Conservation (phyloP, 2,888 invertebrate genomes). For the Autographa pulchrina region DNA sequence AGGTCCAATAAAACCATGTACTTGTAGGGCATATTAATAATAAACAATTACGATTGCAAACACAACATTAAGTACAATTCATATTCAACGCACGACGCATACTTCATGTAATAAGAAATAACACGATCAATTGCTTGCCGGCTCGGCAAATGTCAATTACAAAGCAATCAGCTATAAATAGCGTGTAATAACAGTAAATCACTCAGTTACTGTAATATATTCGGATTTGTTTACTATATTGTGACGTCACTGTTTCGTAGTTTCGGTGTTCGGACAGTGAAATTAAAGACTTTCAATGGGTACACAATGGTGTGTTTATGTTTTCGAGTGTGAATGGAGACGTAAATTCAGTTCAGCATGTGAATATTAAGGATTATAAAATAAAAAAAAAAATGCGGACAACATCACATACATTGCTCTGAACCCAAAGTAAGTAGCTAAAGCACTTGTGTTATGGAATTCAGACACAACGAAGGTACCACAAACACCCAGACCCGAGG, state of each 20-base stretch:
- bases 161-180: constrained; percentile 71
- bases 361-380: too few relatives aligned
- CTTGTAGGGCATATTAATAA: constrained; percentile 21
- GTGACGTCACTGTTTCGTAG: constrained; percentile 26
- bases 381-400: too few relatives aligned
- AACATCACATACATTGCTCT: too few relatives aligned
- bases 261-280: constrained; percentile 16
- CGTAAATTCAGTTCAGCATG: constrained; percentile 39
- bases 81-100: constrained; percentile 24
- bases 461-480: too few relatives aligned
- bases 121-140: constrained; percentile 58
- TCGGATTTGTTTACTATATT: constrained; percentile 32
- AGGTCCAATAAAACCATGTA: constrained; percentile 5
- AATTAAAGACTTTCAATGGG: constrained; percentile 20
- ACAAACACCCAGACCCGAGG: too few relatives aligned
- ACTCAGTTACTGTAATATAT: constrained; percentile 63
- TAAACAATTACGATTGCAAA: constrained; percentile 19
- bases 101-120: constrained; percentile 36
- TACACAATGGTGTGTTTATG: constrained; percentile 29
- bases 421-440: too few relatives aligned
- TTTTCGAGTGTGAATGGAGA: constrained; percentile 42
- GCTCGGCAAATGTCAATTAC: constrained; percentile 73
- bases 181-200: constrained; percentile 72
- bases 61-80: constrained; percentile 19
- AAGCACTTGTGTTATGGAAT: too few relatives aligned